phyloP scores from a whole-genome alignment of 2,113 vertebrate species.

The Pogona vitticeps region DNA sequence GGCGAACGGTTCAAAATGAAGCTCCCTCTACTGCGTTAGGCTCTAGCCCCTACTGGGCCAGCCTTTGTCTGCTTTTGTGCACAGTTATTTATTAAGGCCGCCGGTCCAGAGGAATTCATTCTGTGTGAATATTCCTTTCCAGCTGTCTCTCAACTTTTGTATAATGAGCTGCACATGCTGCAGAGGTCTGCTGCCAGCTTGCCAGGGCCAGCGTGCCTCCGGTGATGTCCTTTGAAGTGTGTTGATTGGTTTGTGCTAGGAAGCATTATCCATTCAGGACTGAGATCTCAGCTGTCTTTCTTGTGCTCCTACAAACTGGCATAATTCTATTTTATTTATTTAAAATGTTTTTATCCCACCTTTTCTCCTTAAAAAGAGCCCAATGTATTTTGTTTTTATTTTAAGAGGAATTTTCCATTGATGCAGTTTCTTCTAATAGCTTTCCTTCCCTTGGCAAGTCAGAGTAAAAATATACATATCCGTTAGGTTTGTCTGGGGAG shows the following conservation, averaged over 20 bases:
- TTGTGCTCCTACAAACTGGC: slow-evolving; percentile 35
- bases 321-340: too few species aligned
- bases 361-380: too few species aligned
- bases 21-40: slow-evolving; percentile 14
- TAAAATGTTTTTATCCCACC: too few species aligned
- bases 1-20: slow-evolving; percentile 18
- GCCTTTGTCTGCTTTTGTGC: slow-evolving; percentile 48
- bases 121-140: slow-evolving; percentile 60
- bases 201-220: slow-evolving; percentile 45
- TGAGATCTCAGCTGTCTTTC: slow-evolving; percentile 32
- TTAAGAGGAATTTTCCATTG: slow-evolving; percentile 8
- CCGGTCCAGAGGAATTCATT: slow-evolving; percentile 53
- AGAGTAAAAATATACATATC: neutral
- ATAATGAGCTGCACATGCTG: slow-evolving; percentile 37
- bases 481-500: too few species aligned
- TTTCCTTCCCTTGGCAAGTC: neutral
- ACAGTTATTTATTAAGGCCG: slow-evolving; percentile 47
- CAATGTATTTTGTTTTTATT: slow-evolving; percentile 48
- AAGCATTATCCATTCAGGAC: slow-evolving; percentile 28
- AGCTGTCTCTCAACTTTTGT: slow-evolving; percentile 60
- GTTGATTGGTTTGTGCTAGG: slow-evolving; percentile 34
- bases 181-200: slow-evolving; percentile 8
- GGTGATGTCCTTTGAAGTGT: slow-evolving; percentile 34
- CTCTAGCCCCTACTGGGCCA: slow-evolving; percentile 39
- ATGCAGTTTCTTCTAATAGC: slow-evolving; percentile 50